A percentile compares a stretch with the other conserved stretches of the same genome.
These are phyloP conservation scores for Acanthosepion lycidas DNA, from an alignment of 2,888 invertebrate genomes.

Conservation along the genomic window DNA sequence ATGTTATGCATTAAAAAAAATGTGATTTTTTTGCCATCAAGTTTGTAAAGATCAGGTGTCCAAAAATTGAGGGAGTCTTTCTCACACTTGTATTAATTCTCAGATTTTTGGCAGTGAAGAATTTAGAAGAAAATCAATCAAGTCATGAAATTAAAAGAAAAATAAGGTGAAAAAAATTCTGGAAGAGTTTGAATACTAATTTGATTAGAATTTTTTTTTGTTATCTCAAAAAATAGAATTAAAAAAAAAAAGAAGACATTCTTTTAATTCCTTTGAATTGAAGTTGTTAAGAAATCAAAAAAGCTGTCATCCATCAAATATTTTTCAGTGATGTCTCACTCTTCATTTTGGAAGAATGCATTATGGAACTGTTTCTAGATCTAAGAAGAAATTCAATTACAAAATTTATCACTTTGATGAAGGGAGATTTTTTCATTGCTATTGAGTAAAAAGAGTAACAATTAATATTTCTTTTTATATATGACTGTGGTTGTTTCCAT, in stretches of 20 bases:
- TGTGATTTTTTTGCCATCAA: background rate
- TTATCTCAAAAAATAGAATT: too few relatives aligned
- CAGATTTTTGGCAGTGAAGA: background rate
- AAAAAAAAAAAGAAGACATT: background rate
- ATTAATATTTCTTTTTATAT: slow-evolving; percentile 9
- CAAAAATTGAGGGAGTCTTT: background rate
- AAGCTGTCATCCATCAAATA: background rate
- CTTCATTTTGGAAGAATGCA: background rate
- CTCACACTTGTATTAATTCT: background rate
- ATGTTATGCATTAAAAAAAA: background rate
- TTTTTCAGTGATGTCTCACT: background rate
- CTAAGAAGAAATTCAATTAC: background rate
- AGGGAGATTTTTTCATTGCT: background rate
- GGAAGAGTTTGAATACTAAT: background rate
- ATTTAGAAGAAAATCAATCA: background rate
- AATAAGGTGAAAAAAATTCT: background rate
- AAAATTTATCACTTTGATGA: slow-evolving; percentile 4
- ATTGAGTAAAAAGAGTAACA: background rate
- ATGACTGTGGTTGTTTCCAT: background rate
- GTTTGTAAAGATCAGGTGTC: background rate
- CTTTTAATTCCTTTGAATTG: background rate
- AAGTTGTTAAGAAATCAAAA: background rate
- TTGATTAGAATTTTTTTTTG: background rate
- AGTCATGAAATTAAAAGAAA: background rate
- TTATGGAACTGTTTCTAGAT: background rate